Evolutionary conservation across 2,797 vertebrate genomes (phyloP).

Genomic region (Eulemur albifrons): DNA sequence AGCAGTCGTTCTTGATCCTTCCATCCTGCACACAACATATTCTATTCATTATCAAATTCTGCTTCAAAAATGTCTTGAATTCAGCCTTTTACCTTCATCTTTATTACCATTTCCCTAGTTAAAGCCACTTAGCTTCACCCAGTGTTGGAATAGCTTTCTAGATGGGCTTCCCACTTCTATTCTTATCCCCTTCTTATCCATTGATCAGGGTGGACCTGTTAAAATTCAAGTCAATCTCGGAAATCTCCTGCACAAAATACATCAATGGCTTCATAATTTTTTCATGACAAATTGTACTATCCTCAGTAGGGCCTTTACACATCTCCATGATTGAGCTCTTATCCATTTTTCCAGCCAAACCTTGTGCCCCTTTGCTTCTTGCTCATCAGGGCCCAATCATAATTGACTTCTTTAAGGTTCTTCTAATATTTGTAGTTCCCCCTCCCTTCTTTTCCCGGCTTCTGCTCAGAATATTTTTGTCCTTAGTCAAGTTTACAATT

Average conservation of each 20-base stretch:
- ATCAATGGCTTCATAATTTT: neutral
- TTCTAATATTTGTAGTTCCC: neutral
- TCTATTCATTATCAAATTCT: neutral
- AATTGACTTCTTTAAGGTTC: neutral
- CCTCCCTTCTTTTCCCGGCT: neutral
- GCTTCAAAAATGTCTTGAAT: neutral
- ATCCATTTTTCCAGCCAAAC: neutral
- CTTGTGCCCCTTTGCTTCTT: neutral
- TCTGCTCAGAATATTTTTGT: neutral
- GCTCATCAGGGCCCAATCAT: neutral
- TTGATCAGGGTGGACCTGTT: neutral
- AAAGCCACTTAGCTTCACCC: neutral
- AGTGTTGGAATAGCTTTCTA: neutral
- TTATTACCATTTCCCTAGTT: neutral
- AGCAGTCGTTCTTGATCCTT: neutral
- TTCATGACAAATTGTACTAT: neutral
- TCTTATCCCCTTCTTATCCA: neutral
- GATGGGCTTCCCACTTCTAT: neutral
- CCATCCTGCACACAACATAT: neutral
- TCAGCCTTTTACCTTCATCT: neutral
- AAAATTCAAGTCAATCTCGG: neutral
- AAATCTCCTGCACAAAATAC: neutral
- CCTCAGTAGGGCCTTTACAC: neutral
- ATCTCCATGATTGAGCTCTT: neutral
- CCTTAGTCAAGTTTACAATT: neutral